These are phyloP conservation scores for Camponotus floridanus DNA, from an alignment of 1,140 invertebrate genomes.

Conservation along the genomic window DNA sequence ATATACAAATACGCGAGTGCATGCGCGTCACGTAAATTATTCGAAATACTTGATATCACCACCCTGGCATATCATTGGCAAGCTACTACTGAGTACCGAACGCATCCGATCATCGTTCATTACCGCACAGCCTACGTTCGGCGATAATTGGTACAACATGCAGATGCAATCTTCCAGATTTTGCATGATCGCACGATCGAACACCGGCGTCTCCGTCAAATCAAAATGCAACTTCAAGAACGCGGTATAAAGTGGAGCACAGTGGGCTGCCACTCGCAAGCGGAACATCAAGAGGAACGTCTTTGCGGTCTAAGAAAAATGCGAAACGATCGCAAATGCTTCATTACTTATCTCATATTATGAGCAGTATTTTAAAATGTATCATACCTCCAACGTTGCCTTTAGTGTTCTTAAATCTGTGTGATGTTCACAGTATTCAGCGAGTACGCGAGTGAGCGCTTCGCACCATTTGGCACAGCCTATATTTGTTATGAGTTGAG, in stretches of 20 bases:
- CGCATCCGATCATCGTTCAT: slow-evolving; percentile 79
- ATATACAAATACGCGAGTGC: slow-evolving; percentile 24
- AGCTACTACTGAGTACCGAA: slow-evolving; percentile 69
- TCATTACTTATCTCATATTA: neutral
- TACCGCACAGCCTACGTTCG: slow-evolving; percentile 76
- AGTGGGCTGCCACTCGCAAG: slow-evolving; percentile 76
- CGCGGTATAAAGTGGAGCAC: slow-evolving; percentile 76
- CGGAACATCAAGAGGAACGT: slow-evolving; percentile 78
- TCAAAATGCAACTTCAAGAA: slow-evolving; percentile 81
- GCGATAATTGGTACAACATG: slow-evolving; percentile 79
- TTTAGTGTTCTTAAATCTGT: slow-evolving; percentile 81
- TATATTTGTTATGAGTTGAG: slow-evolving; percentile 78
- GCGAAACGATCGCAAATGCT: neutral
- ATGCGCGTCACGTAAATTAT: slow-evolving; percentile 40
- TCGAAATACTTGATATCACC: slow-evolving; percentile 78
- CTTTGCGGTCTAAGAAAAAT: slow-evolving; percentile 75
- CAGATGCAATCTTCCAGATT: slow-evolving; percentile 81
- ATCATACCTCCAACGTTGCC: slow-evolving; percentile 79
- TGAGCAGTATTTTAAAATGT: neutral
- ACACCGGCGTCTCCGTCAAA: slow-evolving; percentile 79
- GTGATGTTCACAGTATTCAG: slow-evolving; percentile 82
- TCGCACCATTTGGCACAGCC: slow-evolving; percentile 83
- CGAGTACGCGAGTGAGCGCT: slow-evolving; percentile 78
- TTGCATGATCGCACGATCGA: slow-evolving; percentile 80
- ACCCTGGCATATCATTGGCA: slow-evolving; percentile 65